These are phyloP conservation scores for Valencia hispanica DNA, from an alignment of 2,797 vertebrate genomes.

Conservation along the genomic window DNA sequence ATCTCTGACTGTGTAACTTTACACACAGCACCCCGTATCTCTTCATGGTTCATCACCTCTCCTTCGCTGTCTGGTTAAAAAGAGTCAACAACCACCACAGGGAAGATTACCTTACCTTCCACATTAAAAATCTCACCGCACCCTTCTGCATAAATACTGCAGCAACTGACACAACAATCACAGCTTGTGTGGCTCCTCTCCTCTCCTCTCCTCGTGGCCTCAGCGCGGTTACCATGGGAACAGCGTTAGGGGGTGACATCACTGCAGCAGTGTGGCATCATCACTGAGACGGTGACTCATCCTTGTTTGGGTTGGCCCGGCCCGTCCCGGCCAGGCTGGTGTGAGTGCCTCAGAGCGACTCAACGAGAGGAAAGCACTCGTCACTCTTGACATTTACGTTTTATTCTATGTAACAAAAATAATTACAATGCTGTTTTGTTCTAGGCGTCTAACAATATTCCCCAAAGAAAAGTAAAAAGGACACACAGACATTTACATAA, in stretches of 20 bases:
- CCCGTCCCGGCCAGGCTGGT: too few relatives aligned
- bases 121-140: conserved; percentile 16
- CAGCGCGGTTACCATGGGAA: conserved; percentile 75
- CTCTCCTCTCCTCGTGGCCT: conserved; percentile 36
- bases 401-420: conserved; percentile 89
- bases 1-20: too few relatives aligned
- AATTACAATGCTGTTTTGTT: conserved; percentile 80
- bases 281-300: conserved; percentile 75
- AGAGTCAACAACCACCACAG: conserved; percentile 6
- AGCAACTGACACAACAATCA: neutral
- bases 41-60: conserved; percentile 27
- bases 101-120: conserved; percentile 41
- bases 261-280: conserved; percentile 77
- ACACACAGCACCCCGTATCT: too few relatives aligned
- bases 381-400: conserved; percentile 74
- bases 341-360: conserved; percentile 3
- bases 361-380: conserved; percentile 10
- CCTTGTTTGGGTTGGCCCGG: too few relatives aligned
- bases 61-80: conserved; percentile 20
- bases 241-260: conserved; percentile 73
- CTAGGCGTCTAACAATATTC: conserved; percentile 69
- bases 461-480: conserved; percentile 57
- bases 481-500: conserved; percentile 70
- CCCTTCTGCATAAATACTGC: neutral
- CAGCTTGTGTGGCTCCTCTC: conserved; percentile 9